Evolutionary conservation across 1,140 invertebrate genomes (phyloP).

Genomic region (Heliothis virescens): DNA sequence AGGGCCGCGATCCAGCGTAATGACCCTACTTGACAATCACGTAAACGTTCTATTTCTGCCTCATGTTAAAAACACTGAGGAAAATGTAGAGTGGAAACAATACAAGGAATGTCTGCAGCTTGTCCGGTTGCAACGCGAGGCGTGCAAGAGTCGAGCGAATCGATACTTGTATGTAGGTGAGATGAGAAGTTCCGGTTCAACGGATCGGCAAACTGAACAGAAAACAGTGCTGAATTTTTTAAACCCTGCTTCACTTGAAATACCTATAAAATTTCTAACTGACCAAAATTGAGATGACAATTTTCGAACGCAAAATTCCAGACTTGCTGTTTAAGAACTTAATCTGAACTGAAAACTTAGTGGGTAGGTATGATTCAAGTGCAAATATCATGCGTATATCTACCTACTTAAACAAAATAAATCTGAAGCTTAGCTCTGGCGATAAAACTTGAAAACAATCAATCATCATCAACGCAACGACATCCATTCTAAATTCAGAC

Average conservation of each 20-base stretch:
- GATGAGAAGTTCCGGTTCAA: constrained; percentile 7
- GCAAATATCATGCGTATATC: no score
- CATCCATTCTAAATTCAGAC: background rate
- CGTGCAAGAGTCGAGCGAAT: constrained; percentile 14
- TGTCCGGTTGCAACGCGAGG: constrained; percentile 5
- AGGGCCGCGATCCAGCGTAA: no score
- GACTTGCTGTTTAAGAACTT: no score
- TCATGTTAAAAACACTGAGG: constrained; percentile 8
- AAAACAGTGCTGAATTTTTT: background rate
- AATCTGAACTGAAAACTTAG: no score
- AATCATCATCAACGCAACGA: background rate
- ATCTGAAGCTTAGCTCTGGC: no score
- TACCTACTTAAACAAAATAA: no score
- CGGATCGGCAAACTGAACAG: background rate
- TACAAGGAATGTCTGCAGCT: constrained; percentile 14
- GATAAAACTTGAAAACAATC: constrained; percentile 1
- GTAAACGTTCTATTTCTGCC: constrained; percentile 16
- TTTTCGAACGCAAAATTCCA: no score
- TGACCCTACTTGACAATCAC: constrained; percentile 1
- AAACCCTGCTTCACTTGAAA: background rate
- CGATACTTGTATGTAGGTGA: constrained; percentile 27
- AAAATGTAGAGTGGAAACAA: constrained; percentile 15
- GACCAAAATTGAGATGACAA: background rate
- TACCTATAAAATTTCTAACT: background rate
- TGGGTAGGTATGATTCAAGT: no score